Percentiles rank a stretch among this genome's conserved stretches.
Conservation (phyloP, 92 coral and sea anemone species). For the Paragorgia papillata region DNA sequence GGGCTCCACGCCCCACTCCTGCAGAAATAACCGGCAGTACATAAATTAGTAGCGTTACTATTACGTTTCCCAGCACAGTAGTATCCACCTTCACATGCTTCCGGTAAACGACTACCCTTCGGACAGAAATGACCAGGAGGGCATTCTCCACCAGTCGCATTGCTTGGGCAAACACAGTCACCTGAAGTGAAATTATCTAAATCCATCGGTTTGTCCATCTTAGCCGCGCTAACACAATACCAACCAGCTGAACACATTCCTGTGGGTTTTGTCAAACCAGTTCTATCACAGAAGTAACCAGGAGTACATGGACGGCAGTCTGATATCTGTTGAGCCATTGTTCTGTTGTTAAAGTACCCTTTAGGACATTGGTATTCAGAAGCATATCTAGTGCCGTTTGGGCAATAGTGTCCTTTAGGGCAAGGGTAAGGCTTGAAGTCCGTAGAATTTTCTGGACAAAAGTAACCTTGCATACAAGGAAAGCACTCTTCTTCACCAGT, state of each 20-base stretch:
- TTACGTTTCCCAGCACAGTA: slow-evolving; percentile 80
- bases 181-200: slow-evolving; percentile 94
- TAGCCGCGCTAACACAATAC: slow-evolving; percentile 92
- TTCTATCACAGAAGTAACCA: slow-evolving; percentile 74
- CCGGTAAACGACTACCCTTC: slow-evolving; percentile 79
- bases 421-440: slow-evolving; percentile 67
- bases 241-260: slow-evolving; percentile 85
- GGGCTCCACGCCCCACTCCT: slow-evolving; percentile 72
- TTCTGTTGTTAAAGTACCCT: slow-evolving; percentile 81
- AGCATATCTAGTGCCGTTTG: slow-evolving; percentile 76
- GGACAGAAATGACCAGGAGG: slow-evolving; percentile 95
- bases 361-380: slow-evolving; percentile 84
- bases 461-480: slow-evolving; percentile 80
- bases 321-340: slow-evolving; percentile 63
- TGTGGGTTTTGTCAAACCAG: slow-evolving; percentile 82
- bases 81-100: slow-evolving; percentile 79
- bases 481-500: slow-evolving; percentile 91
- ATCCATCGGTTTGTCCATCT: slow-evolving; percentile 77
- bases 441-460: slow-evolving; percentile 84
- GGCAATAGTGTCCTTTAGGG: slow-evolving; percentile 92
- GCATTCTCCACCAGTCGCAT: slow-evolving; percentile 96
- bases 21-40: slow-evolving; percentile 93
- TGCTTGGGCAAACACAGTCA: slow-evolving; percentile 89
- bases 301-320: slow-evolving; percentile 91
- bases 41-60: slow-evolving; percentile 62